A percentile compares a stretch with the other conserved stretches of the same genome.
phyloP scores from a whole-genome alignment of 35 echinoderm and acorn worm genomes.

The Ptychodera flava region DNA sequence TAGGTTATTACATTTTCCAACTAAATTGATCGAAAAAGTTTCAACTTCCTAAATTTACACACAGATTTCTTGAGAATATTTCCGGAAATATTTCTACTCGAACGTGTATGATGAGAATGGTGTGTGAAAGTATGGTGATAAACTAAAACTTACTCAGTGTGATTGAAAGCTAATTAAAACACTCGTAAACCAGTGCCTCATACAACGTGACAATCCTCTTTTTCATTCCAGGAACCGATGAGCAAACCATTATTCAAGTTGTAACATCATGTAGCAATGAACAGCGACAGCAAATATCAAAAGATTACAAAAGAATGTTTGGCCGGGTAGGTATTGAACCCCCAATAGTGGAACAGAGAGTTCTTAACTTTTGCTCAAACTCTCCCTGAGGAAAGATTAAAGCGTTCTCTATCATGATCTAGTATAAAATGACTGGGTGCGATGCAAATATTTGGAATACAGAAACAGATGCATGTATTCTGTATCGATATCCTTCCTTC shows the following conservation, averaged over 20 bases:
- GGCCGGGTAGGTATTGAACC: conserved; percentile 87
- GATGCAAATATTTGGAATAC: no score
- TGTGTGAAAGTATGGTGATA: background rate
- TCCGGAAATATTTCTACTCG: background rate
- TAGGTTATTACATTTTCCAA: background rate
- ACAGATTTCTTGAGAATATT: background rate
- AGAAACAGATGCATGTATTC: no score
- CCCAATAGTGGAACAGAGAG: no score
- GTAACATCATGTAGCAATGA: conserved; percentile 45
- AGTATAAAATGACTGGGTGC: no score
- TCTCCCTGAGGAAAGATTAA: no score
- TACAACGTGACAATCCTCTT: background rate
- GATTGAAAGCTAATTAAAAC: background rate
- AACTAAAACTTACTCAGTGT: no score
- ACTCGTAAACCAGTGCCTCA: background rate
- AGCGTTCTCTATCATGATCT: no score
- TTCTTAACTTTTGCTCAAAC: no score
- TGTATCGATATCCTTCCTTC: no score
- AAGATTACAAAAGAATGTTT: conserved; percentile 95
- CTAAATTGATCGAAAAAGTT: background rate
- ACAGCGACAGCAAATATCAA: conserved; percentile 54
- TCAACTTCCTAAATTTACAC: background rate
- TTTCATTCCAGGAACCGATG: conserved; percentile 64
- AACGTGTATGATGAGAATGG: background rate
- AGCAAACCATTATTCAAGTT: conserved; percentile 79